These are phyloP conservation scores for Okamejei kenojei DNA, from an alignment of 2,797 vertebrate species.

Conservation along the genomic window DNA sequence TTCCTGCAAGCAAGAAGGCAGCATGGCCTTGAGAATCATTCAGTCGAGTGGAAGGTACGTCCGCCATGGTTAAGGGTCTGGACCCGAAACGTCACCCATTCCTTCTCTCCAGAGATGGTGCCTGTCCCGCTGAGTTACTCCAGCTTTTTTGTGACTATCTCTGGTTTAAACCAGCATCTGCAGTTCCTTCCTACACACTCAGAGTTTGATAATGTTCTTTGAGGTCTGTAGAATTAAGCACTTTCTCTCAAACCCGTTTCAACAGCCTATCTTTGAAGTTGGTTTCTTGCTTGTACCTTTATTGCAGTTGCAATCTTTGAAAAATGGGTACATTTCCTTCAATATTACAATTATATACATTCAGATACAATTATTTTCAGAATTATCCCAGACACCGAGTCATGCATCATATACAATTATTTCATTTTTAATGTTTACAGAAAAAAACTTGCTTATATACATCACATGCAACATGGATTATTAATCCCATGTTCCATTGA, in stretches of 20 bases:
- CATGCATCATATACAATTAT: not conserved
- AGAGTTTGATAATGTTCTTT: too few species aligned
- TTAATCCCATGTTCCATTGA: too few species aligned
- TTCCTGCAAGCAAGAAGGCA: too few species aligned
- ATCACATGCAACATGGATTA: not conserved
- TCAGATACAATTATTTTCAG: not conserved
- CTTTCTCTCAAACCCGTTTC: not conserved
- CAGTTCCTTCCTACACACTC: too few species aligned
- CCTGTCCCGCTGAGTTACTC: too few species aligned
- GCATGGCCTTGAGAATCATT: too few species aligned
- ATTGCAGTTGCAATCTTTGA: not conserved
- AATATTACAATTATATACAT: not conserved
- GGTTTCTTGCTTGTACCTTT: not conserved
- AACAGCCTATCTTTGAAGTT: not conserved
- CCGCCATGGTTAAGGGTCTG: too few species aligned
- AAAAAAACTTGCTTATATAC: not conserved
- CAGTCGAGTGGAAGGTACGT: too few species aligned
- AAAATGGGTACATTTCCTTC: not conserved
- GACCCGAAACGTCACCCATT: too few species aligned
- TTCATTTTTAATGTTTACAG: not conserved
- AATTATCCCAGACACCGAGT: not conserved
- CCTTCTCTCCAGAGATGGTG: too few species aligned
- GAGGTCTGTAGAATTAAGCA: not conserved
- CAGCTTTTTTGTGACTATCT: too few species aligned
- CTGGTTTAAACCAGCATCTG: too few species aligned